Base-by-base conservation (phyloP, 1,140 invertebrate species). In the Marisa cornuarietis region DNA sequence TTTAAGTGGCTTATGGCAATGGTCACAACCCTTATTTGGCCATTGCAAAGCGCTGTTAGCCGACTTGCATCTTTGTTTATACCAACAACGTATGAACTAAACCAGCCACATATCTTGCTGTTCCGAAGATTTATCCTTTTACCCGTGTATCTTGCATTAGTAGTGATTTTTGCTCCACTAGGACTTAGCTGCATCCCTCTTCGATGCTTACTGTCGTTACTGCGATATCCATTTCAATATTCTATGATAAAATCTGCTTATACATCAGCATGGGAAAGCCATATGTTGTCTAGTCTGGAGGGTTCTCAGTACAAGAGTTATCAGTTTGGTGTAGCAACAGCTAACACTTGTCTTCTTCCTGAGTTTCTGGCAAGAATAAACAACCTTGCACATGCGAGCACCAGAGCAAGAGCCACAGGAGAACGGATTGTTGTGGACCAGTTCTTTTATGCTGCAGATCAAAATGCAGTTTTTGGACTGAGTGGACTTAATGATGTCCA, bases 321-420 rank as follows among this genome's bases (percentile, higher is more conserved):
- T 69, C 76, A 79, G 74, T 86, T 81, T 78, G 75, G 82, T 11
- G 71, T 88, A 24, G 82, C 79, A 5, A 84, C 88, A 52, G 73
- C 80, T 10, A 89, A 89, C 76, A 16, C 87, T 9, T 89, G 88
- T 76, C 79, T 89, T 0, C 62, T 87, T 78, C 85, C 85, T 20
- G 88, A 89, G 80, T 77, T 86, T 66, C 62, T 87, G 9, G 81
- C 86, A 26, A 74, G 84, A 71, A 81, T 84, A 63, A 87, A 89
- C 69, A 87, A 89, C 73, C 58, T 89, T 14, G 66, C 81, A 2
- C 79, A 87, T 63, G 82, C 83, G n/a, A 61, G 49, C 69, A 14
- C 71, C 8, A 82, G 88, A 77, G 80, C 85, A 16, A 78, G 68
- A 51, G 63, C 79, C n/a, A 85, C 87, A n/a, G 87, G 88, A 10